A percentile compares a stretch with the other conserved stretches of the same genome.
Conservation (phyloP, 1,140 invertebrate genomes). For the Drosophila pseudoobscura region DNA sequence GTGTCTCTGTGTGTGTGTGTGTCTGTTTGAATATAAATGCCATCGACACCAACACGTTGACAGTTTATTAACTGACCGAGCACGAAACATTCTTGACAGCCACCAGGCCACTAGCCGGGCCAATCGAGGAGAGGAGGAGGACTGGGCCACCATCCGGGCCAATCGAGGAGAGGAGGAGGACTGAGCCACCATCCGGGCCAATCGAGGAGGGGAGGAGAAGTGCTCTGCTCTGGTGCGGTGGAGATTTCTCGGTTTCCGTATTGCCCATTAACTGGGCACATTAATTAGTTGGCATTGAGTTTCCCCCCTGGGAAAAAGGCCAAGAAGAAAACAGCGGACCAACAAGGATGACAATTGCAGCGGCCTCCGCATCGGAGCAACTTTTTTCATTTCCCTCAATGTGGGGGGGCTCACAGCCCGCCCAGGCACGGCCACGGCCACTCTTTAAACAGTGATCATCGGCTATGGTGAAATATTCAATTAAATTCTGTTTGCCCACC, state of each 20-base stretch:
- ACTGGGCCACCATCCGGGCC: background rate
- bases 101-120: background rate
- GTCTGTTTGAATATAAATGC: conserved; percentile 15
- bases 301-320: conserved; percentile 40
- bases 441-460: conserved; percentile 29
- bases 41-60: conserved; percentile 59
- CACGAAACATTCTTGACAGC: conserved; percentile 66
- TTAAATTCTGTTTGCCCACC: background rate
- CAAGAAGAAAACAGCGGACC: conserved; percentile 28
- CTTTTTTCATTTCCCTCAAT: conserved; percentile 8
- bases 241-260: conserved; percentile 47
- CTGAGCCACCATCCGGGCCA: background rate
- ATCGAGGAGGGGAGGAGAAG: background rate
- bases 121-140: background rate
- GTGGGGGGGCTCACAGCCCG: conserved; percentile 1
- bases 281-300: conserved; percentile 77
- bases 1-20: background rate
- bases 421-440: conserved; percentile 1
- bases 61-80: conserved; percentile 77
- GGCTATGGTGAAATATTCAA: conserved; percentile 29
- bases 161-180: background rate
- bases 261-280: conserved; percentile 71
- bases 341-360: conserved; percentile 26
- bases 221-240: background rate
- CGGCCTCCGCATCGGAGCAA: background rate